Conservation (phyloP, 1,140 invertebrate genomes). For the silkworm (Bombyx mori) region DNA sequence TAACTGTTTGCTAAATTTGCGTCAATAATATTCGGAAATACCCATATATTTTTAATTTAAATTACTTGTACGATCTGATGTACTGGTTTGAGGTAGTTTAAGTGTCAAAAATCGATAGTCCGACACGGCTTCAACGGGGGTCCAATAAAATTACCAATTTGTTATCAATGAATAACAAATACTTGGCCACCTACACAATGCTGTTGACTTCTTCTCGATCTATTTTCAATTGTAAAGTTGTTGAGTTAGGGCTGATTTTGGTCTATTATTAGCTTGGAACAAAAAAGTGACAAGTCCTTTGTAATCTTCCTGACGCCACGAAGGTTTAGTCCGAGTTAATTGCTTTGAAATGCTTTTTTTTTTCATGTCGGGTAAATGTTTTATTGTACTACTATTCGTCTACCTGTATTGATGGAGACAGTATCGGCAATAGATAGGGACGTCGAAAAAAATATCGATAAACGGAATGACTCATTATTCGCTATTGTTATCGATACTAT, state of each 20-base stretch:
- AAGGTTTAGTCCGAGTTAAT: conserved; percentile 56
- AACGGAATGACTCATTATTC: conserved; percentile 27
- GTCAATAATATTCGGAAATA: no score
- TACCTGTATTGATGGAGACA: conserved; percentile 56
- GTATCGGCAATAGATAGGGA: conserved; percentile 29
- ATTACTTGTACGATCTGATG: no score
- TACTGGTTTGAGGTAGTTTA: no score
- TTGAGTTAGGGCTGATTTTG: conserved; percentile 17
- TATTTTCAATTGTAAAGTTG: neutral
- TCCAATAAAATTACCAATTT: conserved; percentile 52
- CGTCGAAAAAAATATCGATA: conserved; percentile 28
- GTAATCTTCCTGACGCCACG: conserved; percentile 64
- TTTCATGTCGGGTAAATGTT: conserved; percentile 50
- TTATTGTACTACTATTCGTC: conserved; percentile 48
- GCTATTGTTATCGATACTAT: conserved; percentile 28
- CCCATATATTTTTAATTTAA: no score
- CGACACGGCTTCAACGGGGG: conserved; percentile 40
- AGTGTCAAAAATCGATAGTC: conserved; percentile 2
- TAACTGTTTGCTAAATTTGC: no score
- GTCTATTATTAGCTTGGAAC: conserved; percentile 8
- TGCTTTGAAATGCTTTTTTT: conserved; percentile 49
- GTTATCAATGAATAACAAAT: conserved; percentile 59
- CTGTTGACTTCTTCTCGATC: conserved; percentile 12
- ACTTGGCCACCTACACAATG: conserved; percentile 42
- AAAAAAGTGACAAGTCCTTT: conserved; percentile 63